Evolutionary conservation across 2,797 vertebrate species (phyloP), one percentile per base, ranked within the genome.

Genomic region (Lophius americanus): DNA sequence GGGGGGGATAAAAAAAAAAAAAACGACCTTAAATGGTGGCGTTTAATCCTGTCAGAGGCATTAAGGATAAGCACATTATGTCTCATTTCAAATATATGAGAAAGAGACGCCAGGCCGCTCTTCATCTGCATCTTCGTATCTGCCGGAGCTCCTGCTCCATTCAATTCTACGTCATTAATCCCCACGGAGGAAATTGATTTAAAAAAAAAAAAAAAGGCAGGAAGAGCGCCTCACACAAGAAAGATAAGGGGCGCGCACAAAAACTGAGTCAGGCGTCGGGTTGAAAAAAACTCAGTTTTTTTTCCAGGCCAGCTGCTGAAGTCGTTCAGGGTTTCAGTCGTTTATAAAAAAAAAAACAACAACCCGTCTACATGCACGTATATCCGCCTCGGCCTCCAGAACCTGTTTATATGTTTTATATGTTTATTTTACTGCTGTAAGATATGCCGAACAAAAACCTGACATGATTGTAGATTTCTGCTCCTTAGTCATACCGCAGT

Each of bases 41-140:
- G 62, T 85, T 91, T 93, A 93, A 93, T 92, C 90, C 89, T 85
- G 86, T 91, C 90, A 86, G 68, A 76, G 72, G 79, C 83, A 84
- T 91, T 89, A 70, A 80, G 86, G 85, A 91, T 88, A 89, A 92
- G 86, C 85, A 84, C 75, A 78, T 92, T 90, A 92, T 79, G 79
- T 88, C 83, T 91, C 60, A 89, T 90, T 92, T 87, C 75, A 88
- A 23, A 60, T 79, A 83, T 61, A 75, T 83, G 82, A 90, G 90
- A 44, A 84, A 85, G 78, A 81, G 76, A 89, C 75, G 87, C 82
- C 85, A 85, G 84, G 78, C 76, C 84, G 79, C 70, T n/a, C 69
- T 79, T 74, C 36, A 50, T 23, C 23, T 23, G 23, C 78, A 82
- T 90, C 85, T 83, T 73, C 73, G 73, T 80, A 87, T 90, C 83